Percentiles rank a stretch among this genome's conserved stretches.
These are phyloP conservation scores for Microcebus tavaratra DNA, from an alignment of 2,113 vertebrate species.

Conservation along the genomic window DNA sequence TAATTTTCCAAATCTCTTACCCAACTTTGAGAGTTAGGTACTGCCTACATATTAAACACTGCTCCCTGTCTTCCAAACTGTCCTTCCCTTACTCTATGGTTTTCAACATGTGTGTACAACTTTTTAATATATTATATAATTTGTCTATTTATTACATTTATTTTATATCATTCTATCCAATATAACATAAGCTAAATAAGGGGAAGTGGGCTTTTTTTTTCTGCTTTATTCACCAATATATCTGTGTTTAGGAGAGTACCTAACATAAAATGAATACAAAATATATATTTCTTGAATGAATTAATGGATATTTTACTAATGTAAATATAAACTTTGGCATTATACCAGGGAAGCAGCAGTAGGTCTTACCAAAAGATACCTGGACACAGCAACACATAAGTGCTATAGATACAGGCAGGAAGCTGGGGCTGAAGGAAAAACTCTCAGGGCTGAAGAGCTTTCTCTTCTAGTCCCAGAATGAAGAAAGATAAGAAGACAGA, in stretches of 20 bases:
- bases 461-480: not conserved
- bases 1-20: not conserved
- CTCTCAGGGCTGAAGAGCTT: not conserved
- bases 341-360: not conserved
- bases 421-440: not conserved
- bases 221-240: not conserved
- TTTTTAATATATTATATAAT: not conserved
- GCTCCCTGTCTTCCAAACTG: not conserved
- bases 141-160: not conserved
- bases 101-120: not conserved
- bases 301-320: not conserved
- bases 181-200: not conserved
- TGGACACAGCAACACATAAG: not conserved
- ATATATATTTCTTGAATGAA: not conserved
- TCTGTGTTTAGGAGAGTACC: not conserved
- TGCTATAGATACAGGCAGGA: not conserved
- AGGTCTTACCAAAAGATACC: not conserved
- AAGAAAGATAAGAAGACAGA: not conserved
- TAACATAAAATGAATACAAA: not conserved
- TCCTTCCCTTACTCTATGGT: not conserved
- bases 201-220: not conserved
- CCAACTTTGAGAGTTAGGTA: not conserved
- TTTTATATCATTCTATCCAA: not conserved
- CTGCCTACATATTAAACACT: not conserved
- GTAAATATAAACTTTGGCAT: not conserved